Base-by-base conservation (phyloP, 2,888 invertebrate genomes). In the Synergus gifuensis region DNA sequence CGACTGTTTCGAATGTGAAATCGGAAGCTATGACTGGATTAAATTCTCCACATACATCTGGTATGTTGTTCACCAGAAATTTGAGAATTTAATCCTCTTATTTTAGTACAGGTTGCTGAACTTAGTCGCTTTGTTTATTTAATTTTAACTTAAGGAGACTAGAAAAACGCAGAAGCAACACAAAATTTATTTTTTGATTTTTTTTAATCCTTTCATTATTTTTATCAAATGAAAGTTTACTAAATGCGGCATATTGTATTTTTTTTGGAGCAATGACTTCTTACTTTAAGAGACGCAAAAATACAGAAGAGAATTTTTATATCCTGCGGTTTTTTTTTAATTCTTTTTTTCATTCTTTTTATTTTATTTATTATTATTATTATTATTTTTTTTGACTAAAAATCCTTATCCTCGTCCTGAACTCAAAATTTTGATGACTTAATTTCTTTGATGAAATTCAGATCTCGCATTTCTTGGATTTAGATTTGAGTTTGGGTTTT, bases 1-100 rank as follows among this genome's bases (percentile, higher is more conserved):
- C 80, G 16, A 76, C 76, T 49, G 78, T 82, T 28, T 78, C 86
- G 5, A 76, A 81, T 28, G 42, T 83, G 2, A 89, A 88, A 80
- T 87, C 79, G 63, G 82, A 81, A 62, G 66, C 82, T 63, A 62
- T 85, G 36, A 78, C 83, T 42, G 79, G 83, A 7, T 76, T 86
- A 69, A 79, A 81, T 18, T 40, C 85, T 44, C 69, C 82, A 22
- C 69, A 76, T 67, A 9, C 82, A 76, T 80, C 84, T 76, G 85
- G 87, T 87, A 84, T n/a, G 58, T 76, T n/a, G 58, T 76, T 44
- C 49, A 16, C n/a, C 14, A 36, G 4, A 42, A 7, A 40, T 42
- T 11, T 60, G 12, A 22, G 12, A 54, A 76, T 76, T 60, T 60
- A 46, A 49, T 58, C 11, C 18, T 63, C 58, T 69, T 54, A 66